Evolutionary conservation across 2,888 invertebrate species (phyloP).

Genomic region (Electrophaes corylata): DNA sequence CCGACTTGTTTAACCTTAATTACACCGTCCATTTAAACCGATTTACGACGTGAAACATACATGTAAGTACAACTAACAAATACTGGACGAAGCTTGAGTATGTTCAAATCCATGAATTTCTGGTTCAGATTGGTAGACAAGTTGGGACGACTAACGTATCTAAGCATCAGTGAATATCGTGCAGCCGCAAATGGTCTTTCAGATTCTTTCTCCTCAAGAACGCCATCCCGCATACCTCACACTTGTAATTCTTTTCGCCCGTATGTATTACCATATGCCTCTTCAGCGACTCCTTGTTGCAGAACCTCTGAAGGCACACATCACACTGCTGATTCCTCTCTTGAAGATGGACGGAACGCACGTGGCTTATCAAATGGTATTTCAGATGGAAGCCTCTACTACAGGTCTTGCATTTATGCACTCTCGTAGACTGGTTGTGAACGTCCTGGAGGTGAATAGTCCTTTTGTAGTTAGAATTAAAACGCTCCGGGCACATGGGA

Average conservation of each 20-base stretch:
- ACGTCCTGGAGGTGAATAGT: constrained; percentile 78
- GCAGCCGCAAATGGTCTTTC: constrained; percentile 72
- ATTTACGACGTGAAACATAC: too few species aligned
- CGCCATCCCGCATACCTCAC: constrained; percentile 80
- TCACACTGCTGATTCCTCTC: constrained; percentile 82
- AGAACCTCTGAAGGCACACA: constrained; percentile 80
- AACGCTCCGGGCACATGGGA: constrained; percentile 75
- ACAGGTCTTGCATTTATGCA: constrained; percentile 76
- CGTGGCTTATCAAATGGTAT: constrained; percentile 75
- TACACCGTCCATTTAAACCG: too few species aligned
- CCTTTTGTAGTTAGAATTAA: constrained; percentile 75
- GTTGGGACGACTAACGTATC: too few species aligned
- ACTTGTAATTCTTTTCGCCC: constrained; percentile 82
- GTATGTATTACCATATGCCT: constrained; percentile 84
- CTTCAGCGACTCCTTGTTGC: constrained; percentile 82
- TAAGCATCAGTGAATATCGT: constrained; percentile 61
- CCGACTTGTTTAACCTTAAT: too few species aligned
- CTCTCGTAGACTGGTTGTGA: constrained; percentile 74
- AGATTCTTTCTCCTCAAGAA: constrained; percentile 76
- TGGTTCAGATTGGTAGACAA: too few species aligned
- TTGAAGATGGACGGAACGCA: constrained; percentile 73
- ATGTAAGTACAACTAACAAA: too few species aligned
- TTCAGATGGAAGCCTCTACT: constrained; percentile 74
- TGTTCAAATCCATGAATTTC: too few species aligned
- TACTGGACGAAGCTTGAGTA: too few species aligned